phyloP scores from a whole-genome alignment of 2,113 vertebrate species.

The Mionectes macconnelli region DNA sequence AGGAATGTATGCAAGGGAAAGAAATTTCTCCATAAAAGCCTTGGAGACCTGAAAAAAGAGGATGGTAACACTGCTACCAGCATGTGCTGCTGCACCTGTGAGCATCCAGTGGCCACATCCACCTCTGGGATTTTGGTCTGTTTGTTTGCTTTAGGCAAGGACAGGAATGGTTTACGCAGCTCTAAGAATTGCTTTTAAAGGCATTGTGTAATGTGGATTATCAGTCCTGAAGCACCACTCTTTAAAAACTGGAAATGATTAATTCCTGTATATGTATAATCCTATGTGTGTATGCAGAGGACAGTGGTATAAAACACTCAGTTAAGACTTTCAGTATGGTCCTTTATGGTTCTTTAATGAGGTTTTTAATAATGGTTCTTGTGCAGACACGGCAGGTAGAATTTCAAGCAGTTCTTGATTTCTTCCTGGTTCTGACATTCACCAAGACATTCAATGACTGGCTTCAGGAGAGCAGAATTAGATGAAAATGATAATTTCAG shows the following conservation, averaged over 20 bases:
- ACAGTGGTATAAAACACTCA: background rate
- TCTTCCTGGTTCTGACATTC: background rate
- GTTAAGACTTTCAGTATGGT: background rate
- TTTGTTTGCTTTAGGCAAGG: background rate
- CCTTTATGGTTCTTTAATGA: too few species aligned
- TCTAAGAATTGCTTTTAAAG: background rate
- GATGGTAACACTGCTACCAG: background rate
- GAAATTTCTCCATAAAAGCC: fast-evolving
- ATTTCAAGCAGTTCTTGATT: background rate
- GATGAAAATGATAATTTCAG: background rate
- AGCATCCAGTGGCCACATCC: background rate
- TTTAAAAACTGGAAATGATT: background rate
- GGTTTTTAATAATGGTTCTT: background rate
- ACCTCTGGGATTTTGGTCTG: background rate
- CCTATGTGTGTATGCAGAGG: background rate
- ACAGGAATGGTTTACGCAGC: background rate
- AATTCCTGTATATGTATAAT: background rate
- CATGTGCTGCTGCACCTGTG: fast-evolving
- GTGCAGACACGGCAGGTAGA: background rate
- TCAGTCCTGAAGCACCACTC: background rate
- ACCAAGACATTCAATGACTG: background rate
- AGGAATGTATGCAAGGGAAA: background rate
- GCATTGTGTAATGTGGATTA: background rate
- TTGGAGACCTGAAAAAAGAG: background rate
- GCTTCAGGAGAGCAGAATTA: background rate